These are phyloP conservation scores for Silurus aristotelis DNA, from an alignment of 2,797 vertebrate species.

Conservation along the genomic window DNA sequence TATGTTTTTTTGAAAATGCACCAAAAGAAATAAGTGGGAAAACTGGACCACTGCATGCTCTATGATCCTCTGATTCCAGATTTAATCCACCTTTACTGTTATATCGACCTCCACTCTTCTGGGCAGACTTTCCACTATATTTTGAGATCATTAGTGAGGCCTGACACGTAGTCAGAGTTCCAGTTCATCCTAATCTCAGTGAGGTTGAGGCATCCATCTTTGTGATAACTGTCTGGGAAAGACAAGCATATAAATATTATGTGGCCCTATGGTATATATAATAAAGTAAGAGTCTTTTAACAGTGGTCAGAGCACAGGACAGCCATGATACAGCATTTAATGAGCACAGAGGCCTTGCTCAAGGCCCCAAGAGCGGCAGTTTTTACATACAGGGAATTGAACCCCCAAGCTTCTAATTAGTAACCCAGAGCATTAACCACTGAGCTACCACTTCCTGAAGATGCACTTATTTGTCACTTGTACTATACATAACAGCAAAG, in stretches of 20 bases:
- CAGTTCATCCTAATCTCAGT: background rate
- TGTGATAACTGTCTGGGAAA: background rate
- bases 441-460: too few relatives aligned
- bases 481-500: too few relatives aligned
- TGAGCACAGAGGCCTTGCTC: too few relatives aligned
- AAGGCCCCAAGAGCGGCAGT: too few relatives aligned
- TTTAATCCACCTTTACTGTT: background rate
- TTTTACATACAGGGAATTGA: too few relatives aligned
- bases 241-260: background rate
- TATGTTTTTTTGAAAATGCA: background rate
- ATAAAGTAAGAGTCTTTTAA: background rate
- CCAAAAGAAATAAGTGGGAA: background rate
- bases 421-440: too few relatives aligned
- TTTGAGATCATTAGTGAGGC: background rate
- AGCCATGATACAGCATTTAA: too few relatives aligned
- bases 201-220: background rate
- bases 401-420: too few relatives aligned
- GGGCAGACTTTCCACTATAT: background rate
- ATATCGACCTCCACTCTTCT: background rate
- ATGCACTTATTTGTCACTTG: too few relatives aligned
- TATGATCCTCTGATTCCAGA: background rate
- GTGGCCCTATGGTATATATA: background rate
- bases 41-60: background rate
- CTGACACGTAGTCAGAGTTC: background rate
- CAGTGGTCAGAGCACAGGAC: too few relatives aligned